Conservation (phyloP, 2,113 vertebrate species). For the Notechis scutatus region DNA sequence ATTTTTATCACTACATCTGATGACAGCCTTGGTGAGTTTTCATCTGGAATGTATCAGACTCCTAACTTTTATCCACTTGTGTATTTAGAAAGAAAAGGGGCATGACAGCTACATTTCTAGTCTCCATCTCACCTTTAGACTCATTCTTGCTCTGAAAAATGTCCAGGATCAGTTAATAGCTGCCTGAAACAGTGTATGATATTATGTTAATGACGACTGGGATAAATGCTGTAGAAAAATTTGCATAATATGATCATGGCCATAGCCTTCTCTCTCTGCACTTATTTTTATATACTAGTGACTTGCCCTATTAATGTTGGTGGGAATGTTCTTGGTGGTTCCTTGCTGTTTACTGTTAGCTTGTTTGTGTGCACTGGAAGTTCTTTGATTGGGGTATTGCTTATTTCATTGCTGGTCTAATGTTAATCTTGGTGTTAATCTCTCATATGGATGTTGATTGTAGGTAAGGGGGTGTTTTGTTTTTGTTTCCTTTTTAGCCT, state of each 20-base stretch:
- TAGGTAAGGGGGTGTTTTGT: neutral
- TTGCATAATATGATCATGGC: conserved; percentile 64
- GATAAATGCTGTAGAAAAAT: conserved; percentile 55
- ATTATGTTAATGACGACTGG: conserved; percentile 62
- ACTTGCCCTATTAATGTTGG: neutral
- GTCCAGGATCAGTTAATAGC: conserved; percentile 52
- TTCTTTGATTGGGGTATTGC: neutral
- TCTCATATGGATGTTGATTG: neutral
- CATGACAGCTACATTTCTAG: conserved; percentile 17
- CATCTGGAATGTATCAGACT: neutral
- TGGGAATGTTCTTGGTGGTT: neutral
- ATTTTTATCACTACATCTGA: neutral
- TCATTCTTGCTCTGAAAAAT: conserved; percentile 28
- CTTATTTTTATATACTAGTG: neutral
- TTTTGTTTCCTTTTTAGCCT: neutral
- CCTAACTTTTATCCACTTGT: conserved; percentile 18
- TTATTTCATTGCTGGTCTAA: neutral
- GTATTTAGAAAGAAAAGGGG: neutral
- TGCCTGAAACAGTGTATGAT: conserved; percentile 32
- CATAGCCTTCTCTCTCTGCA: conserved; percentile 27
- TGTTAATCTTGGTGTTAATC: neutral
- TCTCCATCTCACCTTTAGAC: neutral
- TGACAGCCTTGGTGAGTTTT: neutral
- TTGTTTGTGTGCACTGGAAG: neutral
- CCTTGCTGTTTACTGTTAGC: neutral